phyloP scores from a whole-genome alignment of 2,888 invertebrate species.

The Chymomyza procnemis region DNA sequence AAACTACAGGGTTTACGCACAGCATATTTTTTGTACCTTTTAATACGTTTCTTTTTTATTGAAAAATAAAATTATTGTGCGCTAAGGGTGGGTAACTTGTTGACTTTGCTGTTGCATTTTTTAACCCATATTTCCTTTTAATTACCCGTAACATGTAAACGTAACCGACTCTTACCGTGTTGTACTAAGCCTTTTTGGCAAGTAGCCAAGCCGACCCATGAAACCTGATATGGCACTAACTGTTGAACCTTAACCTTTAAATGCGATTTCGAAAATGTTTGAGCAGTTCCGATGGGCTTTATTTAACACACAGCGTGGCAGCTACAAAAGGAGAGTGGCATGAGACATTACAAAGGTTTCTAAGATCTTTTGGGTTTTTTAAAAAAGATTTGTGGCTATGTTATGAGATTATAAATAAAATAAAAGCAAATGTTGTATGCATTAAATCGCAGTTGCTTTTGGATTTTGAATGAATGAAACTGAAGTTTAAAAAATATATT shows the following conservation, averaged over 20 bases:
- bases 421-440: background rate
- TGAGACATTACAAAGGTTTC: background rate
- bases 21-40: background rate
- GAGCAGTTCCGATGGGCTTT: slow-evolving; percentile 66
- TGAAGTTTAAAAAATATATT: no score
- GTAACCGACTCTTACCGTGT: background rate
- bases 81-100: background rate
- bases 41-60: background rate
- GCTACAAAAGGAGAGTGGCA: background rate
- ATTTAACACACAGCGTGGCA: background rate
- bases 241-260: slow-evolving; percentile 68
- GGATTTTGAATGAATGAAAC: no score
- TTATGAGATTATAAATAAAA: background rate
- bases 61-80: background rate
- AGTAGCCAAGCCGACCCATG: slow-evolving; percentile 27
- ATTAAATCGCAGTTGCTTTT: no score
- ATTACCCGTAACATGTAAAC: slow-evolving; percentile 32
- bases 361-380: background rate
- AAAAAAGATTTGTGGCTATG: background rate
- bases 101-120: background rate
- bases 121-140: slow-evolving; percentile 45
- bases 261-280: slow-evolving; percentile 71
- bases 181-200: slow-evolving; percentile 49
- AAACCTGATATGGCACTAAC: slow-evolving; percentile 57
- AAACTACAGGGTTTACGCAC: background rate